These are phyloP conservation scores for Anguilla anguilla DNA, from an alignment of 2,797 vertebrate species.

Conservation along the genomic window DNA sequence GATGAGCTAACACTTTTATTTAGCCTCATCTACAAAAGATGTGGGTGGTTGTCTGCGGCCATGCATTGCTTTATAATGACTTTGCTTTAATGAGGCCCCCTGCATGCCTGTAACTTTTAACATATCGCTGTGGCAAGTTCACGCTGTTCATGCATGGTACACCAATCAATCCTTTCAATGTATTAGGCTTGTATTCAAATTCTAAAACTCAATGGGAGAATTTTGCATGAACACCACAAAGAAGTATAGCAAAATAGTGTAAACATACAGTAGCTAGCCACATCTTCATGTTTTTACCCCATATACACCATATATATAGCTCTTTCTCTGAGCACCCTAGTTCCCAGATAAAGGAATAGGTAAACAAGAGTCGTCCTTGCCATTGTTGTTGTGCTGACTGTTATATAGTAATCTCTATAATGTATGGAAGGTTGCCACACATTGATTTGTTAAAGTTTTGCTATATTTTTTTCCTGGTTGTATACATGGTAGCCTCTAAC, in stretches of 20 bases:
- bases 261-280: background rate
- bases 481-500: background rate
- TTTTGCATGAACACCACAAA: conserved; percentile 2
- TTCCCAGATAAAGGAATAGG: background rate
- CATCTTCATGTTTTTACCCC: background rate
- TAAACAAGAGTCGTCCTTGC: too few species aligned
- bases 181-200: conserved; percentile 9
- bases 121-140: conserved; percentile 60
- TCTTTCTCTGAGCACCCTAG: background rate
- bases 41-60: conserved; percentile 67
- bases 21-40: conserved; percentile 47
- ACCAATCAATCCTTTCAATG: conserved; percentile 14
- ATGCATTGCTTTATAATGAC: conserved; percentile 65
- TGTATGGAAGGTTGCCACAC: too few species aligned
- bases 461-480: background rate
- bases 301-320: background rate
- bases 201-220: background rate
- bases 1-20: background rate
- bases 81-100: conserved; percentile 64
- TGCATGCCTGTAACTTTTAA: conserved; percentile 65
- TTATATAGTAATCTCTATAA: too few species aligned
- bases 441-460: background rate
- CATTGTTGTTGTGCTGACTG: too few species aligned
- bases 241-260: background rate
- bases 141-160: conserved; percentile 48